Conservation (phyloP, 2,888 invertebrate species). For the Lydus trimaculatus region DNA sequence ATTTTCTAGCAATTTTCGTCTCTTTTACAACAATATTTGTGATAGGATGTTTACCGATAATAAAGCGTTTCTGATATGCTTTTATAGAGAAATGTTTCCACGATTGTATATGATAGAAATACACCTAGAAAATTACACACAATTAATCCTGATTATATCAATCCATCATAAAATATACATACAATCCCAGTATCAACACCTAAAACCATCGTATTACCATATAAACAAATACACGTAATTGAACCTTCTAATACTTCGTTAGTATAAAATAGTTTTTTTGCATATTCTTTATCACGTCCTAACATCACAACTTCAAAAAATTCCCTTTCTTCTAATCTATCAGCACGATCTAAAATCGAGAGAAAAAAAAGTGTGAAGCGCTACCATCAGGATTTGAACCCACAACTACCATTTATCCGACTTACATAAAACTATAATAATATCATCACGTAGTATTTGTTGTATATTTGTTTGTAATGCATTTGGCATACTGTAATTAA, state of each 20-base stretch:
- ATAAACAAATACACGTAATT: constrained; percentile 57
- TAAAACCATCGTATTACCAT: constrained; percentile 57
- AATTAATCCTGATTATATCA: neutral
- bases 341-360: constrained; percentile 50
- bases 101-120: constrained; percentile 55
- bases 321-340: constrained; percentile 44
- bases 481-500: constrained; percentile 27
- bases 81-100: constrained; percentile 57
- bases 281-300: constrained; percentile 48
- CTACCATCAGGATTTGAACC: too few species aligned
- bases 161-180: constrained; percentile 35
- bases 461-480: constrained; percentile 23
- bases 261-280: constrained; percentile 56
- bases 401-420: neutral
- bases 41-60: constrained; percentile 56
- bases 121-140: constrained; percentile 46
- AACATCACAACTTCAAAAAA: constrained; percentile 57
- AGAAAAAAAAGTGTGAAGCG: neutral
- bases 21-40: constrained; percentile 55
- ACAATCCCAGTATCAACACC: constrained; percentile 56
- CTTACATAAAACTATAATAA: constrained; percentile 56
- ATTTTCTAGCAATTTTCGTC: constrained; percentile 48
- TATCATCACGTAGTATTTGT: constrained; percentile 52
- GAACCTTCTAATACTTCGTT: constrained; percentile 54
- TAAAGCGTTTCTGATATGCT: constrained; percentile 51